These are phyloP conservation scores for Chymomyza procnemis DNA, from an alignment of 2,888 invertebrate genomes.

Conservation along the genomic window DNA sequence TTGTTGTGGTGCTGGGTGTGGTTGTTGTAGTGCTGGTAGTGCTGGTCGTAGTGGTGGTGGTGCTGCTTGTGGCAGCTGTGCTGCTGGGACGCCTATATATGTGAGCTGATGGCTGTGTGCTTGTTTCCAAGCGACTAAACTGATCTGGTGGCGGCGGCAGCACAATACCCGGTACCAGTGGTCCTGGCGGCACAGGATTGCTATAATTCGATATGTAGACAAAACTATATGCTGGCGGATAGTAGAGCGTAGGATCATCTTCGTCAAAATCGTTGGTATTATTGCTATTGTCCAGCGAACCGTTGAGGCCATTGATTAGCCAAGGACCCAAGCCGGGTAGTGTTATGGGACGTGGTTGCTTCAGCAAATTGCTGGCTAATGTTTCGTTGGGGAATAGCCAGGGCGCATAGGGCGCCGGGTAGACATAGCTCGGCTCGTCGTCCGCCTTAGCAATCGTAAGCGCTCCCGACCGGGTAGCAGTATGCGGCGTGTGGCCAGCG, in stretches of 20 bases:
- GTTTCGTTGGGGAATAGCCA: conserved; percentile 75
- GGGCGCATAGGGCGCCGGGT: conserved; percentile 83
- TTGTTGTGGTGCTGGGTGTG: conserved; percentile 30
- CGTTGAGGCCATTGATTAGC: conserved; percentile 76
- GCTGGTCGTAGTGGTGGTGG: conserved; percentile 64
- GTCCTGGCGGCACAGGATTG: conserved; percentile 87
- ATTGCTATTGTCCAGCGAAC: conserved; percentile 78
- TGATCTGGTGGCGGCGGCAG: conserved; percentile 93
- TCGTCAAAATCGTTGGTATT: conserved; percentile 89
- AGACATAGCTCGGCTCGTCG: conserved; percentile 79
- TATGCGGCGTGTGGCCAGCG: conserved; percentile 77
- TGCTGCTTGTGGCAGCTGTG: conserved; percentile 62
- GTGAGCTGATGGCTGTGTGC: conserved; percentile 54
- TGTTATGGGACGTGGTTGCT: conserved; percentile 49
- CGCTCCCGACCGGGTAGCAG: conserved; percentile 83
- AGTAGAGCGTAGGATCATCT: conserved; percentile 94
- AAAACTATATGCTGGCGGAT: conserved; percentile 94
- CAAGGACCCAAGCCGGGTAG: conserved; percentile 74
- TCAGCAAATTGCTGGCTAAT: neutral
- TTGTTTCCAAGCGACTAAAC: conserved; percentile 84
- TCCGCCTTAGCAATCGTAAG: conserved; percentile 64
- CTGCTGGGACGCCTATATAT: conserved; percentile 46
- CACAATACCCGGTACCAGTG: conserved; percentile 92
- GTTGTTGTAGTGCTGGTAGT: conserved; percentile 30
- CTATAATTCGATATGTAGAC: conserved; percentile 89